Conservation (phyloP, 1,140 invertebrate genomes). For the Doryteuthis pealeii region DNA sequence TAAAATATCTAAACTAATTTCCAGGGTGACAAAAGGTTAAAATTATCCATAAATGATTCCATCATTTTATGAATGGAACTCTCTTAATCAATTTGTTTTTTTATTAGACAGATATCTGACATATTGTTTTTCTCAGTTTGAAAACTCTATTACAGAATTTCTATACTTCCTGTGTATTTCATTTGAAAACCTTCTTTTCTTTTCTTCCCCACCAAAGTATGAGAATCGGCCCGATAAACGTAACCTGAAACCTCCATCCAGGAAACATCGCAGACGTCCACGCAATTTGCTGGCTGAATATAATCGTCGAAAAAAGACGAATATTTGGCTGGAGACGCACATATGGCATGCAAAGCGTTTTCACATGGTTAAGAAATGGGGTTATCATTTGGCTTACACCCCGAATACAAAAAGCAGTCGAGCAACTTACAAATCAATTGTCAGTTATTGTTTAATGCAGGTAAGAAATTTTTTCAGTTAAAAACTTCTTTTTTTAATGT, state of each 20-base stretch:
- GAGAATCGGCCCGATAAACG: constrained; percentile 57
- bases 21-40: too few relatives aligned
- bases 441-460: constrained; percentile 76
- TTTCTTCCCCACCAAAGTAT: constrained; percentile 64
- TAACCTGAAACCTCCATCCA: constrained; percentile 79
- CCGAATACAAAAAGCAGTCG: constrained; percentile 85
- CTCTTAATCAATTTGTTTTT: too few relatives aligned
- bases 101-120: too few relatives aligned
- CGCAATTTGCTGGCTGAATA: constrained; percentile 79
- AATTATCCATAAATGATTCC: too few relatives aligned
- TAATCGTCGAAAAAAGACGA: constrained; percentile 71
- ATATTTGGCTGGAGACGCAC: constrained; percentile 92
- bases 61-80: too few relatives aligned
- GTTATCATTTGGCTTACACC: constrained; percentile 76
- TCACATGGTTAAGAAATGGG: constrained; percentile 82
- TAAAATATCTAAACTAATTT: too few relatives aligned
- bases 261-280: constrained; percentile 80
- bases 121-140: too few relatives aligned
- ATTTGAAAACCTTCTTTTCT: not conserved
- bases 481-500: not conserved
- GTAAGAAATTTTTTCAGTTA: constrained; percentile 59
- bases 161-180: too few relatives aligned
- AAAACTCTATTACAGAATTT: too few relatives aligned
- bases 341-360: constrained; percentile 96
- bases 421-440: constrained; percentile 80